Conservation (phyloP, 2,888 invertebrate genomes). For the Mamestra brassicae region DNA sequence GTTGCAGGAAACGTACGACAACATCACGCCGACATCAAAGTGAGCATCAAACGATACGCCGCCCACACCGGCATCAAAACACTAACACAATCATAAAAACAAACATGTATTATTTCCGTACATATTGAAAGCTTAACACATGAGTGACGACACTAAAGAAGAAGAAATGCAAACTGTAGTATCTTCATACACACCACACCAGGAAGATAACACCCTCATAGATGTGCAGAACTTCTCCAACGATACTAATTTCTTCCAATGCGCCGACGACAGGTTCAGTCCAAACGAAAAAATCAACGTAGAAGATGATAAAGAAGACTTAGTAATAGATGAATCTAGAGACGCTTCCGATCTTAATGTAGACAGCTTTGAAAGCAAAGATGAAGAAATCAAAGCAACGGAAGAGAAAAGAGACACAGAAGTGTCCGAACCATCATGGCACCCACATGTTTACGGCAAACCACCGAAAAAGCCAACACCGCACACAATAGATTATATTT, state of each 20-base stretch:
- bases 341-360: conserved; percentile 69
- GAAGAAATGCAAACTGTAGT: conserved; percentile 87
- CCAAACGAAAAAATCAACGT: conserved; percentile 82
- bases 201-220: conserved; percentile 72
- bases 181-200: conserved; percentile 77
- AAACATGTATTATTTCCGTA: conserved; percentile 86
- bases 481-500: conserved; percentile 96
- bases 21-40: conserved; percentile 79
- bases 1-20: conserved; percentile 85
- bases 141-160: conserved; percentile 79
- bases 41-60: conserved; percentile 81
- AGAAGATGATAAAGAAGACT: conserved; percentile 79
- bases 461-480: conserved; percentile 96
- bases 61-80: conserved; percentile 79
- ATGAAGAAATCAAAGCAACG: conserved; percentile 62
- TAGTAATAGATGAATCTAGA: conserved; percentile 74
- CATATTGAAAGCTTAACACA: conserved; percentile 80
- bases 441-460: conserved; percentile 96
- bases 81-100: conserved; percentile 88
- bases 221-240: conserved; percentile 64
- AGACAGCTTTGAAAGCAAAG: conserved; percentile 57
- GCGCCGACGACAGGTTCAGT: conserved; percentile 75
- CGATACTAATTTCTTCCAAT: conserved; percentile 71
- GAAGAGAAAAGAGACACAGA: conserved; percentile 71
- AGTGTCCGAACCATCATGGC: conserved; percentile 92